phyloP scores from a whole-genome alignment of 2,113 vertebrate species.

The Agapornis roseicollis region DNA sequence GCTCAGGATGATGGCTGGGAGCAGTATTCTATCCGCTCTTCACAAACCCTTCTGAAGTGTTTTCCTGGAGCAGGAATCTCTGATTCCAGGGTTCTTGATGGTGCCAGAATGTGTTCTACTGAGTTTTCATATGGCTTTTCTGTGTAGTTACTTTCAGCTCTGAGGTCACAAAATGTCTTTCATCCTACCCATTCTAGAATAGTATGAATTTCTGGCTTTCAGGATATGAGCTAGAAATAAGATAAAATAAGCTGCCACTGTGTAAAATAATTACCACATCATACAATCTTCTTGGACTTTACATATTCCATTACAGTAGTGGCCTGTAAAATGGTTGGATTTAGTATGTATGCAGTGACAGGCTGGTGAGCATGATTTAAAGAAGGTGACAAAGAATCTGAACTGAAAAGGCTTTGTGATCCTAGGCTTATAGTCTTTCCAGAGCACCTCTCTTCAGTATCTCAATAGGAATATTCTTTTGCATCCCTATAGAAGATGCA shows the following conservation, averaged over 20 bases:
- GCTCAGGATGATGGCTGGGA: not conserved
- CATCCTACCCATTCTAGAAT: not conserved
- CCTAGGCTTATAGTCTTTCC: not conserved
- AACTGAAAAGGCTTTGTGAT: not conserved
- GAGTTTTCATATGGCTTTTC: not conserved
- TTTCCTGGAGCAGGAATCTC: not conserved
- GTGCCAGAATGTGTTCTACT: not conserved
- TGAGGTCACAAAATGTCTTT: not conserved
- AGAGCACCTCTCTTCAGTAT: not conserved
- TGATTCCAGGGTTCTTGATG: not conserved
- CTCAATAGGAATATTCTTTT: not conserved
- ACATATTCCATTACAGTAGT: not conserved
- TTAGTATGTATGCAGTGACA: not conserved
- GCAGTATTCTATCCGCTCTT: not conserved
- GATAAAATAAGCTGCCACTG: not conserved
- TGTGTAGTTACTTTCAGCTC: not conserved
- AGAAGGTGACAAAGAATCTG: not conserved
- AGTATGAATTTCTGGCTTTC: not conserved
- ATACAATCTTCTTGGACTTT: not conserved
- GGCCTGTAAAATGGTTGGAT: not conserved
- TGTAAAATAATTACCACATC: not conserved
- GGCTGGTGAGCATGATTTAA: not conserved
- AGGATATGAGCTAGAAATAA: not conserved
- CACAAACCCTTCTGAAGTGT: not conserved
- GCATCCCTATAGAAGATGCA: not conserved